Evolutionary conservation across 92 coral and sea anemone genomes (phyloP).

Genomic region (Ricordea florida): DNA sequence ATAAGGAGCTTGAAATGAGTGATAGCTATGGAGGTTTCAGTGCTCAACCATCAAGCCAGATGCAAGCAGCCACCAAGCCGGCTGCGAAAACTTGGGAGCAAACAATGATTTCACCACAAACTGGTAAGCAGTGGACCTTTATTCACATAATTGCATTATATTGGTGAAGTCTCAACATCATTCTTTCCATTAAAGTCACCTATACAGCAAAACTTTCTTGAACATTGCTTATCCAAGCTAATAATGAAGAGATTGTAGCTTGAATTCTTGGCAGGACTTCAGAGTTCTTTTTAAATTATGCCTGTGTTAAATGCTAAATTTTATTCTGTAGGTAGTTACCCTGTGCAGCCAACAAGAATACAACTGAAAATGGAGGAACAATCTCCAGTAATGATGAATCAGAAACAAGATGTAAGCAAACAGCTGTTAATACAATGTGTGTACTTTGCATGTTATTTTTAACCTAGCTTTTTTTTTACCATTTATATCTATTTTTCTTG

Average conservation of each 20-base stretch:
- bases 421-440: too few relatives aligned
- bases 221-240: not conserved
- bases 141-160: not conserved
- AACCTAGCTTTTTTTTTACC: not conserved
- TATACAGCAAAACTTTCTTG: not conserved
- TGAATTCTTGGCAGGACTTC: not conserved
- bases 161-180: not conserved
- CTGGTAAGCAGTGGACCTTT: too few relatives aligned
- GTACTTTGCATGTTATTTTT: not conserved
- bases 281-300: not conserved
- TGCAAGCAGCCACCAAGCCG: constrained; percentile 5
- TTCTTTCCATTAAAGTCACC: not conserved
- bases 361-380: too few relatives aligned
- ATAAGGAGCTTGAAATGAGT: constrained; percentile 31
- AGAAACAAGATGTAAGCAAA: not conserved
- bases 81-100: constrained; percentile 5
- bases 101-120: constrained; percentile 7
- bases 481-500: not conserved
- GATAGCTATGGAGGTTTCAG: constrained; percentile 22
- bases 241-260: not conserved
- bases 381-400: constrained; percentile 16
- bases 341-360: not conserved
- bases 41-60: constrained; percentile 12
- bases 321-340: constrained; percentile 12
- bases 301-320: not conserved